These are phyloP conservation scores for Pristionchus mayeri DNA, from an alignment of 2,888 invertebrate genomes.

Conservation along the genomic window DNA sequence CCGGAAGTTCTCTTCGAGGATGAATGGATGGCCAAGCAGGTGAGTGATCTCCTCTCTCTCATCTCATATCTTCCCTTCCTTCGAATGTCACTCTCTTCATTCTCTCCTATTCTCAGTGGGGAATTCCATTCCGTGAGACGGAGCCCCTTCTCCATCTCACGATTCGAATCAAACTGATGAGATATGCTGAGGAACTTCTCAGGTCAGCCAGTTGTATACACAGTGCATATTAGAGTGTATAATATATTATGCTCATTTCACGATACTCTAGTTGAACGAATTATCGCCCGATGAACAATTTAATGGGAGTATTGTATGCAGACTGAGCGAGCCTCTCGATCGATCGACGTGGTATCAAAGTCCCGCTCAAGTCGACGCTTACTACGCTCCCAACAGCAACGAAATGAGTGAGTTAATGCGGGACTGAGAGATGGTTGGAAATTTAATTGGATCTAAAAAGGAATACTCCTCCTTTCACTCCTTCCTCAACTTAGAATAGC, in stretches of 20 bases:
- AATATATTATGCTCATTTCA: too few species aligned
- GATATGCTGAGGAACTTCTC: constrained; percentile 64
- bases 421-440: too few species aligned
- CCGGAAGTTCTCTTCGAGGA: constrained; percentile 71
- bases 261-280: too few species aligned
- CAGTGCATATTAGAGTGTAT: too few species aligned
- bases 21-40: constrained; percentile 68
- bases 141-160: constrained; percentile 70
- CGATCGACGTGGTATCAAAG: constrained; percentile 72
- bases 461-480: too few species aligned
- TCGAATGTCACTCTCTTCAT: too few species aligned
- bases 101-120: constrained; percentile 47
- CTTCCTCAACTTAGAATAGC: too few species aligned
- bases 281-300: too few species aligned
- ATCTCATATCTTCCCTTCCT: background rate
- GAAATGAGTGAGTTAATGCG: constrained; percentile 76
- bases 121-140: constrained; percentile 52
- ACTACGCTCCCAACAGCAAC: constrained; percentile 74
- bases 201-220: background rate
- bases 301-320: too few species aligned
- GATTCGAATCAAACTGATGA: constrained; percentile 67
- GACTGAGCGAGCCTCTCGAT: constrained; percentile 63
- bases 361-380: constrained; percentile 75
- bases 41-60: constrained; percentile 28
- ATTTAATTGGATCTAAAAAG: too few species aligned